Conservation (phyloP, 2,888 invertebrate genomes). For the Galerucella pusilla region DNA sequence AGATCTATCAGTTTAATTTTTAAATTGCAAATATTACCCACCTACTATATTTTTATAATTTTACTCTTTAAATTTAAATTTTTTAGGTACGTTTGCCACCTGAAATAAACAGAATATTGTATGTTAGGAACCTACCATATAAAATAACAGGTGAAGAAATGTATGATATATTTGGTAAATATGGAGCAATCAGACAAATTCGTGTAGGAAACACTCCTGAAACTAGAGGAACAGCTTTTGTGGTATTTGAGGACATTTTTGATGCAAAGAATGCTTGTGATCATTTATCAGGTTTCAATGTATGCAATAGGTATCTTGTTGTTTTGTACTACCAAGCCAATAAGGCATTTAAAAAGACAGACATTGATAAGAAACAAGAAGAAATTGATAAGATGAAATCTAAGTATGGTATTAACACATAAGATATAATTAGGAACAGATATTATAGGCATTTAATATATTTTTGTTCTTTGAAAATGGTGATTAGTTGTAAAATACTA, state of each 20-base stretch:
- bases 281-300: slow-evolving; percentile 98
- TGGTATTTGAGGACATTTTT: slow-evolving; percentile 99
- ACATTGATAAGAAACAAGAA: slow-evolving; percentile 95
- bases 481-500: too few relatives aligned
- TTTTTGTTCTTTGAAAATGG: too few relatives aligned
- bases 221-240: slow-evolving; percentile 98
- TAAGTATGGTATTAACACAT: slow-evolving; percentile 83
- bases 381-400: slow-evolving; percentile 95
- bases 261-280: slow-evolving; percentile 99
- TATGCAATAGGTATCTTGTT: slow-evolving; percentile 98
- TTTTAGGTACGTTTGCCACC: slow-evolving; percentile 95
- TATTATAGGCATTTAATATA: too few relatives aligned
- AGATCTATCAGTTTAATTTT: background rate
- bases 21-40: background rate
- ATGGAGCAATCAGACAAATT: slow-evolving; percentile 98
- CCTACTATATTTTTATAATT: background rate
- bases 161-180: slow-evolving; percentile 99
- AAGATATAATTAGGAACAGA: slow-evolving; percentile 14
- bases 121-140: slow-evolving; percentile 97
- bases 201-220: slow-evolving; percentile 98
- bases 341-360: slow-evolving; percentile 95
- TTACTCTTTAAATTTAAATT: slow-evolving; percentile 17
- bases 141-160: slow-evolving; percentile 99
- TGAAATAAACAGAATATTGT: slow-evolving; percentile 97
- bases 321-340: slow-evolving; percentile 97